Evolutionary conservation across 2,797 vertebrate species (phyloP).

Genomic region (Halcyon chelicuti): DNA sequence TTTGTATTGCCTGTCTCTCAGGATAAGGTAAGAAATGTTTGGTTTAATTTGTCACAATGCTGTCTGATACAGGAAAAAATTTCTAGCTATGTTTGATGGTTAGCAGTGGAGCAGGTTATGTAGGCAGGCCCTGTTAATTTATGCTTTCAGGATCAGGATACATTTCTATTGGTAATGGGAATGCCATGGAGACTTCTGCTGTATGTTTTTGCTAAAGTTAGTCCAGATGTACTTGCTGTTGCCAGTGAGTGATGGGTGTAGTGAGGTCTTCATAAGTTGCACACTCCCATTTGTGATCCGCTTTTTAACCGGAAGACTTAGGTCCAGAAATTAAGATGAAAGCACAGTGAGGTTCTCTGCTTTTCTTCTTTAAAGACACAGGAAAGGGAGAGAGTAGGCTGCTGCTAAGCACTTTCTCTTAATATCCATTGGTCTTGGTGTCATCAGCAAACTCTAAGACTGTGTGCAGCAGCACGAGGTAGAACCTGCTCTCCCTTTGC

Average conservation of each 20-base stretch:
- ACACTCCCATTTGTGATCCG: rapidly evolving
- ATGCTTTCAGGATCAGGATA: background rate
- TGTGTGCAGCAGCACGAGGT: background rate
- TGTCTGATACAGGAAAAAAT: background rate
- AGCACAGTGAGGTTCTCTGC: background rate
- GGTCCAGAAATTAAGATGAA: background rate
- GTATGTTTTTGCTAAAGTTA: background rate
- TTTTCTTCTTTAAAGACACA: background rate
- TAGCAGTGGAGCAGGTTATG: background rate
- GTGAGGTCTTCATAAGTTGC: background rate
- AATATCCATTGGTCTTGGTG: background rate
- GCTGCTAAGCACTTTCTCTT: background rate
- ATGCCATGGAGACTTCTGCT: background rate
- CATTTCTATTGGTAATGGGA: rapidly evolving
- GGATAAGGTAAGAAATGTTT: background rate
- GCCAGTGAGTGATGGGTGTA: background rate
- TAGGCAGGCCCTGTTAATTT: background rate
- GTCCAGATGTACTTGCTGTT: background rate
- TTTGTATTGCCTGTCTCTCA: background rate
- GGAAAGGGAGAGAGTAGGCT: background rate
- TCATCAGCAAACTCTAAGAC: background rate
- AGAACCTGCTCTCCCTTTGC: background rate
- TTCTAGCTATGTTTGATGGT: background rate
- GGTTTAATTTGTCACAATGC: background rate
- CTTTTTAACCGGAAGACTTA: background rate